Base-by-base conservation (phyloP, 2,888 invertebrate species). In the Papilio gigon region DNA sequence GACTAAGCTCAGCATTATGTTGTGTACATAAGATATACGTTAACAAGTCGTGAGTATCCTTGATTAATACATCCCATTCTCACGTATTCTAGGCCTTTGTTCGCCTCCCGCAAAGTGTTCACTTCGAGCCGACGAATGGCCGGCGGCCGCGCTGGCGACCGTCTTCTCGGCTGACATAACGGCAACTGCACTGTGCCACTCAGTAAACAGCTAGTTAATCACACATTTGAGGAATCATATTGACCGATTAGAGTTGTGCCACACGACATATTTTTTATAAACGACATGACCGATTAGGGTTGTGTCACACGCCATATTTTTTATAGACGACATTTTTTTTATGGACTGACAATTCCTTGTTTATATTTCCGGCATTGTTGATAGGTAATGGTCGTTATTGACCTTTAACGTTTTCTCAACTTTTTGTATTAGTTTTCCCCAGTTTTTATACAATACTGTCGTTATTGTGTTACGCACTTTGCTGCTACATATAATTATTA, bases 51-150 rank as follows among this genome's bases (percentile, higher is more conserved):
- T 77, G 78, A 79, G 75, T 77, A 73, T 77, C 74, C 79, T 84
- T 84, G 80, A 86, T 89, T 84, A 86, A 79, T 79, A 82, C 85
- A 84, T 87, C 87, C 85, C 78, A 82, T 85, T 82, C 80, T 81
- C 79, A 79, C 77, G 78, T 82, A 84, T 82, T 84, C 78, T 81
- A 80, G 76, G 77, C 77, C 78, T 83, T 81, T 80, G 73, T 68
- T 70, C 70, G 61, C 56, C 67, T 68, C 70, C 70, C 68, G 68
- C 67, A 71, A 47, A 68, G 44, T 40, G 30, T 58, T 33, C 27
- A 61, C 70, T 50, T 59, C 66, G 37, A 50, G 17, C 30, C 33
- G 22, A 62, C 67, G 47, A 20, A 44, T 8, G 58, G 58, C 22
- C 30, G 61, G 17, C 35, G 30, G 44, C 64, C 30, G 60, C 66